Conservation (phyloP, 1,140 invertebrate species). For the Drosophila rufa region DNA sequence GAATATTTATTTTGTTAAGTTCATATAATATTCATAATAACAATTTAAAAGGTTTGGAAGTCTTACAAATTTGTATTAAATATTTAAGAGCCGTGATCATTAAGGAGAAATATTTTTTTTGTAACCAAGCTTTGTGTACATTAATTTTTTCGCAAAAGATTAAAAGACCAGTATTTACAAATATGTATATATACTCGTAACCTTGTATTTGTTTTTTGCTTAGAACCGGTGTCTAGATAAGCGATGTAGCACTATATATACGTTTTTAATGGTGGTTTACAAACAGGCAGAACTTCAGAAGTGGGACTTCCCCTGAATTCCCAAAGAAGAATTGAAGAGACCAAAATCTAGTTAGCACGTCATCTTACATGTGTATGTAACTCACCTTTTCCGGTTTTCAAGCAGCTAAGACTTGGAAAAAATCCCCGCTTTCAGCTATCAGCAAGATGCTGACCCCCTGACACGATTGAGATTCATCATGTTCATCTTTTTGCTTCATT, state of each 20-base stretch:
- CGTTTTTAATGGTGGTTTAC: background rate
- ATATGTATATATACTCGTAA: too few species aligned
- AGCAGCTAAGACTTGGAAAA: conserved; percentile 6
- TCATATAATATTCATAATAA: background rate
- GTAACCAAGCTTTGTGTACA: background rate
- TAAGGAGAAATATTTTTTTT: background rate
- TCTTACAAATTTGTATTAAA: background rate
- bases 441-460: conserved; percentile 22
- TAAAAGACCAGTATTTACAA: background rate
- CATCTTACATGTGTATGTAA: background rate
- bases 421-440: conserved; percentile 36
- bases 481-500: conserved; percentile 44
- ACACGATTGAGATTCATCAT: conserved; percentile 15
- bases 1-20: background rate
- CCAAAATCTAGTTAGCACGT: background rate
- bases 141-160: background rate
- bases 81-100: background rate
- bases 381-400: conserved; percentile 22
- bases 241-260: background rate
- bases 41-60: background rate
- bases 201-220: background rate
- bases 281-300: background rate
- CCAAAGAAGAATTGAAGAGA: background rate
- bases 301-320: conserved; percentile 6
- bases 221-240: background rate